phyloP scores from a whole-genome alignment of 2,113 vertebrate species.

The Prinia subflava region DNA sequence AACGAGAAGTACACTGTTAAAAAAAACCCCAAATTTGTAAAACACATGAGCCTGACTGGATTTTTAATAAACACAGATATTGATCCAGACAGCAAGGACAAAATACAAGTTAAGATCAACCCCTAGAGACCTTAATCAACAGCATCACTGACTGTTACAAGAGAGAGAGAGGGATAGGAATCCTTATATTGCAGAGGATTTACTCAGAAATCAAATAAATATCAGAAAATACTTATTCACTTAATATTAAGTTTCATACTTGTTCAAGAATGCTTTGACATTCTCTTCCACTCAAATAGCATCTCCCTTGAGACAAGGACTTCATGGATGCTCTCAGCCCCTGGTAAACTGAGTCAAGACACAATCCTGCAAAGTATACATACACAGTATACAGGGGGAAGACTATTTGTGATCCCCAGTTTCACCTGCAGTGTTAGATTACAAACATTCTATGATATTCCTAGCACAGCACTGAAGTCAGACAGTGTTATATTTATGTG shows the following conservation, averaged over 20 bases:
- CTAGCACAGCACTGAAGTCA: neutral
- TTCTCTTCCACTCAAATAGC: neutral
- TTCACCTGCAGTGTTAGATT: neutral
- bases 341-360: neutral
- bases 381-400: neutral
- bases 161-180: neutral
- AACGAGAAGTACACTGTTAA: neutral
- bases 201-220: neutral
- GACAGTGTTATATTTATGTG: neutral
- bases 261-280: neutral
- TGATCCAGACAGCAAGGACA: neutral
- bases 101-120: neutral
- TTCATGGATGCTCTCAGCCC: neutral
- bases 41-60: neutral
- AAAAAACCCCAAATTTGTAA: neutral
- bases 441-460: neutral
- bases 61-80: neutral
- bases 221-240: neutral
- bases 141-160: neutral
- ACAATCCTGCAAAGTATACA: neutral
- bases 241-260: neutral
- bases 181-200: neutral
- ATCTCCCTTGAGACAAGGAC: neutral
- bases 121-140: neutral
- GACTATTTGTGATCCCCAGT: neutral